Evolutionary conservation across 1,140 invertebrate genomes (phyloP), one percentile per base, ranked within the genome.

Genomic region (Muscidifurax raptorellus): DNA sequence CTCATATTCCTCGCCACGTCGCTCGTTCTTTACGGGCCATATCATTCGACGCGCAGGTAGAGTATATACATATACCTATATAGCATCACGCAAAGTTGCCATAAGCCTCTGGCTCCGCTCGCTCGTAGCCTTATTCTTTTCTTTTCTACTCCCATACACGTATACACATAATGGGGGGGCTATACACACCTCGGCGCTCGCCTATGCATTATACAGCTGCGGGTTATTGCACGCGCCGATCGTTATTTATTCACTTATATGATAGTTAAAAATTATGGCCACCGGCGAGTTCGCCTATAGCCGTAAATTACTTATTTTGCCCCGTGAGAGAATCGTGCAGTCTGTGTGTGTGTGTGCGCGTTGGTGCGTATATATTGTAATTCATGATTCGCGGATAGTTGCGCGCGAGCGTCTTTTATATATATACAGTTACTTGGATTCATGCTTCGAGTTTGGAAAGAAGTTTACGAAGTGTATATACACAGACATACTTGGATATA

Each of bases 211-310:
- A 81, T 18, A 69, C 27, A 27, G 69, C 30, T 30, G 40, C 72
- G n/a, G 80, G 80, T 82, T 76, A 82, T 82, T 75, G 36, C 64
- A n/a, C 82, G 74, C 64, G 25, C 40, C 75, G 82, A 83, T 83
- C 82, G 66, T 83, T 83, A 83, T 83, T 83, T 83, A 83, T 83
- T 83, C 82, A 83, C 82, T 83, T 83, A 78, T 78, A 32, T 28
- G 52, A 78, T 69, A 83, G 82, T 78, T 83, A 83, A 83, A 78
- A 83, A 78, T 83, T 83, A 83, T 83, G 27, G 59, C 64, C n/a
- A n/a, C n/a, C 59, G 7, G 10, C 28, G 12, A 40, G 40, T 44
- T 25, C 30, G 71, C 80, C 40, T 52, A 44, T 36, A 13, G 36
- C 25, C 74, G 27, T 36, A n/a, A 81, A 74, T 81, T 81, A 74